These are phyloP conservation scores for Eleutherodactylus coqui DNA, from an alignment of 2,797 vertebrate species.

Conservation along the genomic window DNA sequence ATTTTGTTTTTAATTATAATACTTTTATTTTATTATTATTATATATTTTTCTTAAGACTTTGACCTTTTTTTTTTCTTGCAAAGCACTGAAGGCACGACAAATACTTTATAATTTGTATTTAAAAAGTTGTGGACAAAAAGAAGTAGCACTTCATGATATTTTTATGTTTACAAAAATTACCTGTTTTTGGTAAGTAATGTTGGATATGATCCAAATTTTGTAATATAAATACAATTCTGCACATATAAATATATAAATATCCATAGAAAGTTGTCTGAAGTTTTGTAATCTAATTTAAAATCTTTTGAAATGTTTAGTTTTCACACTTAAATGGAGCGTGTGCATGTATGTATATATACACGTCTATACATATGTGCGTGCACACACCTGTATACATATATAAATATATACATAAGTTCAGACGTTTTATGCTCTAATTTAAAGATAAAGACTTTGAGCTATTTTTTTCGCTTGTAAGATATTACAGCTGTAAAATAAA, in stretches of 20 bases:
- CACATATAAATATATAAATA: constrained; percentile 80
- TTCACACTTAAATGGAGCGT: constrained; percentile 84
- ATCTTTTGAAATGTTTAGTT: constrained; percentile 80
- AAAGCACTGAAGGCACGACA: constrained; percentile 76
- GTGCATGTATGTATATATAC: constrained; percentile 76
- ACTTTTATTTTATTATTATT: constrained; percentile 76
- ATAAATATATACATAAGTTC: constrained; percentile 74
- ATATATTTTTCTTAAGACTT: constrained; percentile 68
- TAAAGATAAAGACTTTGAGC: constrained; percentile 89
- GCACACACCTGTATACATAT: constrained; percentile 81
- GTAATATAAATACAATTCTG: constrained; percentile 87
- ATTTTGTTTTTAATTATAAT: constrained; percentile 78
- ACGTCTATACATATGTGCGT: constrained; percentile 43
- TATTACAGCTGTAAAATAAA: constrained; percentile 88
- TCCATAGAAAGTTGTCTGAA: constrained; percentile 82
- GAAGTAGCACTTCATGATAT: constrained; percentile 84
- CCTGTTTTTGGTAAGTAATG: constrained; percentile 81
- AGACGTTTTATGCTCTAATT: constrained; percentile 91
- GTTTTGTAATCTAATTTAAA: constrained; percentile 88
- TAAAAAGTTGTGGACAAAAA: constrained; percentile 71
- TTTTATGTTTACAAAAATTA: constrained; percentile 85
- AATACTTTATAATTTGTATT: constrained; percentile 75
- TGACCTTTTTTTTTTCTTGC: constrained; percentile 75
- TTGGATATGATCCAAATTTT: constrained; percentile 86
- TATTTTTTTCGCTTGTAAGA: constrained; percentile 95